Conservation (phyloP, 2,888 invertebrate genomes). For the Augiades crinisus region DNA sequence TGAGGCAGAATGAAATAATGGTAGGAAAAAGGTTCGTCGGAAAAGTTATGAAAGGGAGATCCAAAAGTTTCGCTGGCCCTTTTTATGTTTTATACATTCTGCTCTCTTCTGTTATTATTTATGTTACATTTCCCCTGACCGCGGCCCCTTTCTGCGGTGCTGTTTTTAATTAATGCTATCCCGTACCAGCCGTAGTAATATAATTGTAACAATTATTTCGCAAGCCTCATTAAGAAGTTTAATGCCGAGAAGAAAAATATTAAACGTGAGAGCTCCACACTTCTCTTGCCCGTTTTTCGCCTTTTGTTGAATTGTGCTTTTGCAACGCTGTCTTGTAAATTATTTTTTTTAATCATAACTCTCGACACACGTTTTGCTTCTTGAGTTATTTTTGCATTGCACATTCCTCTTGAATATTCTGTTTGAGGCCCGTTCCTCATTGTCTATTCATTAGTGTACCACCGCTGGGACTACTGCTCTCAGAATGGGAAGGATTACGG, state of each 20-base stretch:
- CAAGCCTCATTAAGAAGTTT: constrained; percentile 74
- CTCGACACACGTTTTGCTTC: no score
- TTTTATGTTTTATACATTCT: constrained; percentile 66
- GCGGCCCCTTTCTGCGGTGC: constrained; percentile 58
- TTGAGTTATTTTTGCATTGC: no score
- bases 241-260: constrained; percentile 64
- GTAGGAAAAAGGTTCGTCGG: constrained; percentile 65
- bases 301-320: background rate
- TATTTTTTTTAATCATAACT: no score
- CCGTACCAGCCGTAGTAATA: constrained; percentile 64
- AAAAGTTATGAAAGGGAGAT: constrained; percentile 74
- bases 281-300: constrained; percentile 26
- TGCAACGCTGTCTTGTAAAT: no score
- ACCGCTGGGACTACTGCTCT: no score
- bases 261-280: constrained; percentile 50
- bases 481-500: no score
- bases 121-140: constrained; percentile 70
- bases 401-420: no score
- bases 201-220: constrained; percentile 71
- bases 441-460: no score
- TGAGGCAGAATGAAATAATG: constrained; percentile 77
- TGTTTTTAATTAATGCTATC: constrained; percentile 75
- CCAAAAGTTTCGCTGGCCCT: constrained; percentile 66
- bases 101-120: constrained; percentile 69
- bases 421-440: no score